Evolutionary conservation across 2,888 invertebrate species (phyloP), one percentile per base, ranked within the genome.

Genomic region (Torymus auratus): DNA sequence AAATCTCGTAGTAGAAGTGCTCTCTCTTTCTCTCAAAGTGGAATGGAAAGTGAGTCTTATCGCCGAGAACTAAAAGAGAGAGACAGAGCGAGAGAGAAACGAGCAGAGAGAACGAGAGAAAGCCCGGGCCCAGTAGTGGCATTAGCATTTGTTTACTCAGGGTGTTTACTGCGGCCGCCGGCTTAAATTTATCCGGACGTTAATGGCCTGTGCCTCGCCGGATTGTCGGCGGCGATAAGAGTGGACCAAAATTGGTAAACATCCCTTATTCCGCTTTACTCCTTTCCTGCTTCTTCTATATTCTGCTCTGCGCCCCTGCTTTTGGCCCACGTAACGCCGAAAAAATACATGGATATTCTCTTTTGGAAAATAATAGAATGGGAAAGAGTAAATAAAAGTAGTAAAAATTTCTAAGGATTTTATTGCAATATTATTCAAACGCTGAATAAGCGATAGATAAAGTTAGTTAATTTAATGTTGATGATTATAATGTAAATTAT

Each of bases 131-230:
- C 71, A 61, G 41, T 28, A 72, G 68, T 23, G 81, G 81, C 83
- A 85, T 86, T 85, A 85, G 85, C 85, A 85, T 86, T 84, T 84
- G 84, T 85, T 86, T 85, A 84, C 84, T 82, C 82, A 83, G 82
- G 83, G 84, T 84, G 85, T 85, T 85, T 85, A 85, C 84, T 84
- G 84, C 83, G 83, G 82, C 78, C 71, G 79, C 80, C 73, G 83
- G 83, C 83, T 85, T 83, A 83, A 85, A 85, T 85, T 84, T 82
- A 83, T 81, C 83, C 82, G 73, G 84, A 83, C 84, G 79, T 82
- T 85, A 84, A 85, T 85, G 83, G 82, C 72, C 77, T 77, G 78
- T 67, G 81, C 78, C 77, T 64, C 15, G 15, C 71, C 78, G 83
- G 85, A 84, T 84, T 84, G 84, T 83, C 81, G 82, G 70, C 62